phyloP scores from a whole-genome alignment of 2,113 vertebrate genomes.

The Bolborhynchus lineola region DNA sequence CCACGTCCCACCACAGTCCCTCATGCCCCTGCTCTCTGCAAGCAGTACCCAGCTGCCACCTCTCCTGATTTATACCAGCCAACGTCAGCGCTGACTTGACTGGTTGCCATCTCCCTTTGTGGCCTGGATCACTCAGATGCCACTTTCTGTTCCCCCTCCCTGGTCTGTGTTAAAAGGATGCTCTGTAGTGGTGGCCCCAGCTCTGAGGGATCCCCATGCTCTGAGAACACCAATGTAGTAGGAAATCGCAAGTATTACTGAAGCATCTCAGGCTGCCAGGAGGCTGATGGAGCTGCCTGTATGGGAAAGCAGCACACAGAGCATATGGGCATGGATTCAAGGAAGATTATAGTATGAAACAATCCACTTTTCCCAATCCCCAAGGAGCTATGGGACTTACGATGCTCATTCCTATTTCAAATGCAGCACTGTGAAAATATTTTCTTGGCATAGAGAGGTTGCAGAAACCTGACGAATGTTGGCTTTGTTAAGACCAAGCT shows the following conservation, averaged over 20 bases:
- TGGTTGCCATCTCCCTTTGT: rapidly evolving
- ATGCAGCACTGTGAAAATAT: not conserved
- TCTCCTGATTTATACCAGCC: not conserved
- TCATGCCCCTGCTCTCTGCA: not conserved
- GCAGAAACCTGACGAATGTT: not conserved
- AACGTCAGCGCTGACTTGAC: not conserved
- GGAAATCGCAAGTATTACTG: not conserved
- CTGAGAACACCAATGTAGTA: not conserved
- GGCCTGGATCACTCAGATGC: not conserved
- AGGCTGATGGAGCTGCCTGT: not conserved
- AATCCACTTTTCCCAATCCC: not conserved
- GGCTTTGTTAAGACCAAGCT: not conserved
- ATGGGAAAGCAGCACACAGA: rapidly evolving
- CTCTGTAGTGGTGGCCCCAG: not conserved
- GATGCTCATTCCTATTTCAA: not conserved
- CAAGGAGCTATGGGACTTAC: not conserved
- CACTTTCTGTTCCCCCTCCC: rapidly evolving
- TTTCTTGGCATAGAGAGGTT: not conserved
- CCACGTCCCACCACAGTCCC: not conserved
- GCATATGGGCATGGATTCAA: not conserved
- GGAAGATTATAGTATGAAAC: not conserved
- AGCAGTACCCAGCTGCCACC: constrained; percentile 12
- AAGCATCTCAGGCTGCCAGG: not conserved
- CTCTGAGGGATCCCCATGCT: not conserved
- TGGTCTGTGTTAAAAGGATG: rapidly evolving